Base-by-base conservation (phyloP, 2,888 invertebrate genomes). In the Hirtodrosophila histrioides region DNA sequence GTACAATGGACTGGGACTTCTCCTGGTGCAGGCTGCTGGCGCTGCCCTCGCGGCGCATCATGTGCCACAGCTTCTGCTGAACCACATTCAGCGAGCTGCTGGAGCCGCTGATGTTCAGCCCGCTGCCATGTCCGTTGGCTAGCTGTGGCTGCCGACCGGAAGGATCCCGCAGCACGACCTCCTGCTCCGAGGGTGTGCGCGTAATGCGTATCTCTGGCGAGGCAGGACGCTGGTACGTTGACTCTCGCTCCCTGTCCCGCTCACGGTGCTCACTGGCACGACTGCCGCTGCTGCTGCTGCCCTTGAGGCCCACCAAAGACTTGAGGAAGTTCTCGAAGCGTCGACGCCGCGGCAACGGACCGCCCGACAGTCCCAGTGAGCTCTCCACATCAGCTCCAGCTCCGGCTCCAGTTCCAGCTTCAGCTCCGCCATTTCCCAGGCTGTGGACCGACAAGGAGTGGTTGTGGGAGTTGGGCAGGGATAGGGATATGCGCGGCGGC, bases 251-350 rank as follows among this genome's bases (percentile, higher is more conserved):
- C 40, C 65, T 58, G 1, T 64, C 73, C 17, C 44, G 4, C 3
- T 31, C 31, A 9, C 31, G 31, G 6, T 31, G 46, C 4, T 49
- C 66, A 9, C 48, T 60, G 9, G 12, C 33, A 5, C 57, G 46
- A 23, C 48, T 46, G 10, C 29, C 36, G 50, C 70, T 69, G 53
- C 69, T 54, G 43, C 63, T 69, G 60, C 69, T 80, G 11, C 62
- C 82, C 48, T 91, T 91, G 44, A 90, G 89, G 0, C 92, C 91
- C 39, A 92, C 91, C 69, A 92, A 71, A 6, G 91, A 90, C 53
- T 92, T 92, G 44, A 92, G 80, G 71, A 92, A 90, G 75, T 91
- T 91, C 75, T 91, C 90, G 64, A 92, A 84, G 76, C 92, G 89
- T 62, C 90, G 85, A n/a, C 91, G 88, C 11, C 91, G 87, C 41